phyloP scores from a whole-genome alignment of 2,888 invertebrate species.

The Drosophila neoperkinsi region DNA sequence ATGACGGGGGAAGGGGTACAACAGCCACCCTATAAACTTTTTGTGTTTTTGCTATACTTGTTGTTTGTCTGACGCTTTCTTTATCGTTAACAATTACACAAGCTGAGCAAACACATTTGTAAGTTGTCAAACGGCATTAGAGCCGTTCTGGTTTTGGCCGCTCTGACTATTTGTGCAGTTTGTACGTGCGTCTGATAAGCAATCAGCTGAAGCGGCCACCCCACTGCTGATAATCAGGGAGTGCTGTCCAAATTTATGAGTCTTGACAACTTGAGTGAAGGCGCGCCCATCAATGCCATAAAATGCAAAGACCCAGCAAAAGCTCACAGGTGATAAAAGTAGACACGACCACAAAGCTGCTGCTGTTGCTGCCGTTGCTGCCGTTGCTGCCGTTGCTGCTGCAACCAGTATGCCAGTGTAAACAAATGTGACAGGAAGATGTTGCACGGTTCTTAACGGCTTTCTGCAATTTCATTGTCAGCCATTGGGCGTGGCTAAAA shows the following conservation, averaged over 20 bases:
- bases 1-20: background rate
- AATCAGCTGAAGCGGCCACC: slow-evolving; percentile 19
- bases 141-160: slow-evolving; percentile 35
- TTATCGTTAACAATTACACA: slow-evolving; percentile 63
- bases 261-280: slow-evolving; percentile 52
- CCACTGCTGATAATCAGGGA: slow-evolving; percentile 33
- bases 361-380: slow-evolving; percentile 7
- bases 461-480: slow-evolving; percentile 44
- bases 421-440: slow-evolving; percentile 46
- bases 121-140: slow-evolving; percentile 70
- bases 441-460: slow-evolving; percentile 57
- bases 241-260: slow-evolving; percentile 59
- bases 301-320: slow-evolving; percentile 42
- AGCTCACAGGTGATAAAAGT: slow-evolving; percentile 57
- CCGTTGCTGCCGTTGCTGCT: background rate
- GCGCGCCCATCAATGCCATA: slow-evolving; percentile 42
- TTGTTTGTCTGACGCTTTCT: slow-evolving; percentile 12
- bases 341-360: slow-evolving; percentile 9
- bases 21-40: background rate
- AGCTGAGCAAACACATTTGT: slow-evolving; percentile 63
- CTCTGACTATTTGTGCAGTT: slow-evolving; percentile 1
- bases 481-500: slow-evolving; percentile 23
- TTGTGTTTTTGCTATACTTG: background rate
- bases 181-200: slow-evolving; percentile 45
- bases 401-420: slow-evolving; percentile 28